phyloP scores from a whole-genome alignment of 2,113 vertebrate genomes.

The Cyphomyrus plagiostoma region DNA sequence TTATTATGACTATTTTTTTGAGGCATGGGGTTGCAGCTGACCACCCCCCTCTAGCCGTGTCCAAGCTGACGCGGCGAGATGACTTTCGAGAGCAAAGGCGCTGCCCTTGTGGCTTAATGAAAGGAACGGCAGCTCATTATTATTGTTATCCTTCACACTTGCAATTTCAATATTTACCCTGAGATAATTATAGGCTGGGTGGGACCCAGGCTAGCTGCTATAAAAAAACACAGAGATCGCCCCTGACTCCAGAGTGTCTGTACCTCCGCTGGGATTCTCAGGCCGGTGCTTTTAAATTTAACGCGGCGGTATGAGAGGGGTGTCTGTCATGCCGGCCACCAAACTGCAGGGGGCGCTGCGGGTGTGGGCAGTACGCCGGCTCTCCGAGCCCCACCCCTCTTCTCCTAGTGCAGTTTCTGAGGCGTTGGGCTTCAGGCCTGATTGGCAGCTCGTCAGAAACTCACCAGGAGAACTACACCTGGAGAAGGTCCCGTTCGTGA shows the following conservation, averaged over 20 bases:
- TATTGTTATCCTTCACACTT: constrained; percentile 34
- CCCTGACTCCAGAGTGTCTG: constrained; percentile 95
- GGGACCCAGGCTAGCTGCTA: constrained; percentile 64
- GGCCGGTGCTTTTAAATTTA: constrained; percentile 82
- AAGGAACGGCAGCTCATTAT: not conserved
- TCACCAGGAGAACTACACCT: constrained; percentile 42
- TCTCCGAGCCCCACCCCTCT: constrained; percentile 51
- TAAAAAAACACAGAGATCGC: constrained; percentile 90
- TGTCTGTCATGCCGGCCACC: constrained; percentile 75
- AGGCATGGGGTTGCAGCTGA: not conserved
- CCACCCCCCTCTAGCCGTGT: not conserved
- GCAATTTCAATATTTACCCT: constrained; percentile 60
- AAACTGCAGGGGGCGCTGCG: constrained; percentile 38
- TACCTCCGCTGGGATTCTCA: constrained; percentile 66
- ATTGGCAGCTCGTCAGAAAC: constrained; percentile 70
- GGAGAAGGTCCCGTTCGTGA: not conserved
- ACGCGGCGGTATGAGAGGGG: constrained; percentile 84
- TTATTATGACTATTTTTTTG: not conserved
- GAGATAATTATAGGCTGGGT: constrained; percentile 70
- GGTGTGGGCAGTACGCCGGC: constrained; percentile 41
- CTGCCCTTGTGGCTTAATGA: not conserved
- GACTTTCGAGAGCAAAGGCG: not conserved
- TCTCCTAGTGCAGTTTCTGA: constrained; percentile 55
- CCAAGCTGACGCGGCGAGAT: not conserved
- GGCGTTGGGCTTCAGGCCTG: constrained; percentile 55